Percentiles rank a stretch among this genome's conserved stretches.
These are phyloP conservation scores for Todus mexicanus DNA, from an alignment of 2,797 vertebrate species.

Conservation along the genomic window DNA sequence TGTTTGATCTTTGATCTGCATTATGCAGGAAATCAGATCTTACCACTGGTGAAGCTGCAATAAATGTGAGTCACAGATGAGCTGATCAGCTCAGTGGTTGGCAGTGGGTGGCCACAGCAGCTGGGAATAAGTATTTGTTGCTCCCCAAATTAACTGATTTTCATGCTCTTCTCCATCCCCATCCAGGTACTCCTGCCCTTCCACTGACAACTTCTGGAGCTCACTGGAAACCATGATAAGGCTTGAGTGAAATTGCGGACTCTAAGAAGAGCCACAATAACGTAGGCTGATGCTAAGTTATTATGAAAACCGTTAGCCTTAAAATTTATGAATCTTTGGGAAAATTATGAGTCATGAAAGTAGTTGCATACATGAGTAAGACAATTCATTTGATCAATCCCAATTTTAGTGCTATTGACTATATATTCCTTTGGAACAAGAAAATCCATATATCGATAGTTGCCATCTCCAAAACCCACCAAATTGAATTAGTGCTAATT, in stretches of 20 bases:
- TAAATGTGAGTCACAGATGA: neutral
- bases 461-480: constrained; percentile 4
- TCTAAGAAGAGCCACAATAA: neutral
- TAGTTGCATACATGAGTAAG: neutral
- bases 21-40: neutral
- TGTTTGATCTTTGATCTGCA: neutral
- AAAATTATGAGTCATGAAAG: neutral
- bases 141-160: neutral
- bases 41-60: neutral
- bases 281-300: neutral
- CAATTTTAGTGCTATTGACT: constrained; percentile 22
- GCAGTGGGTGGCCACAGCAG: neutral
- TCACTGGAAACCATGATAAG: neutral
- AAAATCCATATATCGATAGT: constrained; percentile 30
- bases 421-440: constrained; percentile 3
- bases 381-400: neutral
- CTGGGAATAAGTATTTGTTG: no score
- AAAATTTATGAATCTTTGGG: neutral
- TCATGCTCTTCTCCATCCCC: neutral
- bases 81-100: neutral
- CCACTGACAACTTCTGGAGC: rapidly evolving
- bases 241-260: neutral
- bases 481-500: constrained; percentile 53
- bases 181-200: neutral
- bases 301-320: neutral